These are phyloP conservation scores for Microctonus hyperodae DNA, from an alignment of 2,888 invertebrate species.

Conservation along the genomic window DNA sequence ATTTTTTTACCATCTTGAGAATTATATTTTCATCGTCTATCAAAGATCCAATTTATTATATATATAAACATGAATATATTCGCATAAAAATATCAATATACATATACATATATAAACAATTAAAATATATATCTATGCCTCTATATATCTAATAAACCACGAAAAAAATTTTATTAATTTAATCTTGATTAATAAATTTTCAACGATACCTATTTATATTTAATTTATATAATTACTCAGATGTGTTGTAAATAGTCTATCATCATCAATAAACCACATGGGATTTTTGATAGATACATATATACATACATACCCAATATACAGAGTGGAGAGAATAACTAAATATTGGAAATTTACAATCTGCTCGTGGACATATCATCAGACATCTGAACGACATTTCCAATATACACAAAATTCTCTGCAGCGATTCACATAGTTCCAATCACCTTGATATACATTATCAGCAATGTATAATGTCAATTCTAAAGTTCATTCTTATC, in stretches of 20 bases:
- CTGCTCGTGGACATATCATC: slow-evolving; percentile 2
- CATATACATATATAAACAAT: no score
- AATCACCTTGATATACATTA: not conserved
- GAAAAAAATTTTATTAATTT: no score
- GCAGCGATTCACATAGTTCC: not conserved
- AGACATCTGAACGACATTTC: slow-evolving; percentile 13
- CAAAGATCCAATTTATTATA: no score
- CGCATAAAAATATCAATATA: no score
- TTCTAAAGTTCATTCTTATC: not conserved
- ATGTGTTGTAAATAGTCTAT: not conserved
- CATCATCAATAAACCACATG: not conserved
- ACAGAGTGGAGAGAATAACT: not conserved
- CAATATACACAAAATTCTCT: not conserved
- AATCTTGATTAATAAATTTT: slow-evolving; percentile 9
- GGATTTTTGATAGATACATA: not conserved
- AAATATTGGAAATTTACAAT: slow-evolving; percentile 14
- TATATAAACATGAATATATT: no score
- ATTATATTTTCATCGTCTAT: not conserved
- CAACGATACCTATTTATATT: not conserved
- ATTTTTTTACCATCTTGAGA: no score
- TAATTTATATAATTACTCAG: not conserved
- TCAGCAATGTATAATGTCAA: not conserved
- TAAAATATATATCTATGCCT: no score
- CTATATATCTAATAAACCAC: no score
- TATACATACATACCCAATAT: not conserved